Percentiles rank a stretch among this genome's conserved stretches.
phyloP scores from a whole-genome alignment of 2,888 invertebrate genomes.

The Cephonodes hylas region DNA sequence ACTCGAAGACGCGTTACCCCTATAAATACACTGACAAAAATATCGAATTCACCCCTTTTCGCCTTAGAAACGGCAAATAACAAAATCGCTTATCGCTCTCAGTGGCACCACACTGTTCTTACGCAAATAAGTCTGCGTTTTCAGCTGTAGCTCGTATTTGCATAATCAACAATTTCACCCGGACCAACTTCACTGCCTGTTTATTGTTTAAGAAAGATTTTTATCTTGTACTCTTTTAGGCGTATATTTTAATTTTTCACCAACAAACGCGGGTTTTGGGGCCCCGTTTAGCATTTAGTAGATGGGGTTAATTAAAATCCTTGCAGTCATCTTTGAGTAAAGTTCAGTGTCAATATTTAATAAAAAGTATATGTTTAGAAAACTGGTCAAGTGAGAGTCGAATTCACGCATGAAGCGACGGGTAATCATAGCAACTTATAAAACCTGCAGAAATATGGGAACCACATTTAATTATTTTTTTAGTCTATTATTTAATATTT shows the following conservation, averaged over 20 bases:
- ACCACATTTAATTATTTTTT: too few species aligned
- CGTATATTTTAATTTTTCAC: constrained; percentile 20
- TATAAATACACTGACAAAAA: too few species aligned
- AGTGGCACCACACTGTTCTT: neutral
- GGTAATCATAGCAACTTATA: too few species aligned
- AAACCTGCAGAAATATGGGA: too few species aligned
- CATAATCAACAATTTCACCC: constrained; percentile 44
- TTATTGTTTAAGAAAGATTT: constrained; percentile 46
- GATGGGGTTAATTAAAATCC: neutral
- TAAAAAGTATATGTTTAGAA: too few species aligned
- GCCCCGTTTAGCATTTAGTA: neutral
- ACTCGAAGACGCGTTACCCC: too few species aligned
- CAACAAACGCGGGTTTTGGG: neutral
- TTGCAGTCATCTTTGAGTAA: neutral
- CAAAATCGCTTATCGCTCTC: neutral
- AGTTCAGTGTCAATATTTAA: too few species aligned
- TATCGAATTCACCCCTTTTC: too few species aligned
- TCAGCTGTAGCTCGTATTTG: constrained; percentile 36
- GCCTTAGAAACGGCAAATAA: neutral
- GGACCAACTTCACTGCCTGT: constrained; percentile 31
- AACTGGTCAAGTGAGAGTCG: too few species aligned
- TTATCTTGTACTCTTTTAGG: constrained; percentile 33
- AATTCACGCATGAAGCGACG: too few species aligned
- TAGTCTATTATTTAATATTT: too few species aligned
- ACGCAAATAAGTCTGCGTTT: constrained; percentile 8